phyloP scores from a whole-genome alignment of 2,113 vertebrate species.

The Guaruba guarouba region DNA sequence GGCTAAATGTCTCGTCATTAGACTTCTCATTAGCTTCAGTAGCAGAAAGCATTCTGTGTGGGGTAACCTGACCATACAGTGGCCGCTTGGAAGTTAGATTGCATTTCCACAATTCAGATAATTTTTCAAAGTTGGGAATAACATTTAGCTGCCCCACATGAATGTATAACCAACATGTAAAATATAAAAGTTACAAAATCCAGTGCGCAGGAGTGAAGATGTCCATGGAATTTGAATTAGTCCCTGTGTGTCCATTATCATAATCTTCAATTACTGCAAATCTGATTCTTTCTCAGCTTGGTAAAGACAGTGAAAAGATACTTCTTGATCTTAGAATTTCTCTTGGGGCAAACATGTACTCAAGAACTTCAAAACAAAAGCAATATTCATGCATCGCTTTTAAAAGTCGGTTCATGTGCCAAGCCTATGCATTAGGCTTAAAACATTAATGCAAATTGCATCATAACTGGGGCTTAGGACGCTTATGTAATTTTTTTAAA shows the following conservation, averaged over 20 bases:
- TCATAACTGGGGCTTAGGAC: background rate
- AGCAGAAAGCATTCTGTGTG: background rate
- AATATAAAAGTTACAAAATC: background rate
- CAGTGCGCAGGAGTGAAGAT: background rate
- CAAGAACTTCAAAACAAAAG: background rate
- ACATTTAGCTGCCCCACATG: background rate
- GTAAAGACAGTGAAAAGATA: background rate
- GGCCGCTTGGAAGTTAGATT: background rate
- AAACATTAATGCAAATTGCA: background rate
- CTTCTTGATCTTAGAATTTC: background rate
- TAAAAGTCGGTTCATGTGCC: background rate
- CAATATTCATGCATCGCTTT: background rate
- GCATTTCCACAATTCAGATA: background rate
- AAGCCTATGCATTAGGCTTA: background rate
- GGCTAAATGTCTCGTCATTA: background rate
- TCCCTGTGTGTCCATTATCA: background rate
- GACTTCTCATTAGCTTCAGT: background rate
- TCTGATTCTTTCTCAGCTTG: background rate
- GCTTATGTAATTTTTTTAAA: background rate
- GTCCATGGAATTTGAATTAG: background rate
- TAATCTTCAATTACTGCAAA: background rate
- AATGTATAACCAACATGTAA: background rate
- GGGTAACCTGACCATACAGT: background rate
- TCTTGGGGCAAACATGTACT: background rate
- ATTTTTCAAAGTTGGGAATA: background rate